Percentiles rank a stretch among this genome's conserved stretches.
Conservation (phyloP, 2,797 vertebrate genomes). For the Hydrocynus forskahlii region DNA sequence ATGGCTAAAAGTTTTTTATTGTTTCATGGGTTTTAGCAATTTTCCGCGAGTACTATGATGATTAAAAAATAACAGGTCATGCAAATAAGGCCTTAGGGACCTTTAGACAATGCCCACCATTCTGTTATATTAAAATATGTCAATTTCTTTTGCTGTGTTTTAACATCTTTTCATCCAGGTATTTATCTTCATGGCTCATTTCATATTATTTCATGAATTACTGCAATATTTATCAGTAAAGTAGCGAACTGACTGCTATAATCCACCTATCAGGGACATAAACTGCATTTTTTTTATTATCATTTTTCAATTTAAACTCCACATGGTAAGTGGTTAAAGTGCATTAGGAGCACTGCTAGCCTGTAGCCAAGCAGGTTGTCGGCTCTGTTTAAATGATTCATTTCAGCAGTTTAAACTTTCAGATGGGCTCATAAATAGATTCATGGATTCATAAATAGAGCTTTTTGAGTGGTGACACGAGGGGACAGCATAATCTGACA, state of each 20-base stretch:
- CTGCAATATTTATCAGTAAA: constrained; percentile 22
- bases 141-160: constrained; percentile 7
- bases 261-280: constrained; percentile 23
- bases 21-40: constrained; percentile 31
- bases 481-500: constrained; percentile 79
- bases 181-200: constrained; percentile 34
- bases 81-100: not conserved
- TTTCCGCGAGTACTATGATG: constrained; percentile 27
- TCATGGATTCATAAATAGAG: constrained; percentile 70
- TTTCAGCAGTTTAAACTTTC: constrained; percentile 74
- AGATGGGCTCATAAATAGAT: constrained; percentile 65
- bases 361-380: constrained; percentile 41
- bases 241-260: constrained; percentile 5
- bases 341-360: constrained; percentile 37
- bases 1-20: constrained; percentile 7
- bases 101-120: too few species aligned
- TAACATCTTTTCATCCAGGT: not conserved
- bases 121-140: not conserved
- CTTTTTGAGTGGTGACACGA: constrained; percentile 72
- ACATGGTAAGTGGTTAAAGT: constrained; percentile 45
- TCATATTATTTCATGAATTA: constrained; percentile 33
- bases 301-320: constrained; percentile 54
- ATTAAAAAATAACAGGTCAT: constrained; percentile 12
- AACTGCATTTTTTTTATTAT: constrained; percentile 44
- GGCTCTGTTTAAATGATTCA: constrained; percentile 69